Conservation (phyloP, 2,888 invertebrate species). For the Eristalis tenax region DNA sequence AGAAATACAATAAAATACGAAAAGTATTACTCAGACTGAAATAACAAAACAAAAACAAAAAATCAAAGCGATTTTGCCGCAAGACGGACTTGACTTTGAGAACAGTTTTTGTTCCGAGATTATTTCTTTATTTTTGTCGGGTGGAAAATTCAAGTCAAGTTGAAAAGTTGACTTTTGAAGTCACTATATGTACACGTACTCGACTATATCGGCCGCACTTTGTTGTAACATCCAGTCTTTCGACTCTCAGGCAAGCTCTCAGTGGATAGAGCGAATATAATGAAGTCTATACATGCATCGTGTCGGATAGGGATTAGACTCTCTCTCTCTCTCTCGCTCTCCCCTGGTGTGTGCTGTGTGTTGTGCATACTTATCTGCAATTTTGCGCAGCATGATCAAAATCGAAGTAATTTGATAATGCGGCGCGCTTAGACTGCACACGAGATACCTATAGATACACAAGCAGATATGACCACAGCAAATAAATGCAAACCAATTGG, state of each 20-base stretch:
- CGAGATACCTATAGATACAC: constrained; percentile 35
- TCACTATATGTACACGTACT: not conserved
- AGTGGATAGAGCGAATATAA: constrained; percentile 38
- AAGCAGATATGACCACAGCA: not conserved
- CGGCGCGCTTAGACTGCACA: constrained; percentile 49
- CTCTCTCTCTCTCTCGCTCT: too few species aligned
- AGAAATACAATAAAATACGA: constrained; percentile 37
- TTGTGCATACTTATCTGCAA: constrained; percentile 66
- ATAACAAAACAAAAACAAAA: constrained; percentile 28
- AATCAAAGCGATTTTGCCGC: constrained; percentile 70
- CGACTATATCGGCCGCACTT: constrained; percentile 31
- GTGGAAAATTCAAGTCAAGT: constrained; percentile 59
- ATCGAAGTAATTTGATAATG: constrained; percentile 71
- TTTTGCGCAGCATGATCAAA: constrained; percentile 70
- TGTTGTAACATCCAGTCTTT: constrained; percentile 34
- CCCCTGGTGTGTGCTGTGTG: constrained; percentile 38
- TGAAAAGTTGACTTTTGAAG: constrained; percentile 54
- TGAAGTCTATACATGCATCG: constrained; percentile 69
- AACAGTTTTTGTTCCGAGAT: constrained; percentile 43
- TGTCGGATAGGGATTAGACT: constrained; percentile 23
- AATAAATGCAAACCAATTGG: constrained; percentile 45
- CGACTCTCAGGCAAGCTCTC: constrained; percentile 34
- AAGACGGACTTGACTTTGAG: constrained; percentile 68
- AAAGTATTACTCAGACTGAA: constrained; percentile 34
- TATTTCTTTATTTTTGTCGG: constrained; percentile 23